Evolutionary conservation across 2,113 vertebrate genomes (phyloP).

Genomic region (Calypte anna): DNA sequence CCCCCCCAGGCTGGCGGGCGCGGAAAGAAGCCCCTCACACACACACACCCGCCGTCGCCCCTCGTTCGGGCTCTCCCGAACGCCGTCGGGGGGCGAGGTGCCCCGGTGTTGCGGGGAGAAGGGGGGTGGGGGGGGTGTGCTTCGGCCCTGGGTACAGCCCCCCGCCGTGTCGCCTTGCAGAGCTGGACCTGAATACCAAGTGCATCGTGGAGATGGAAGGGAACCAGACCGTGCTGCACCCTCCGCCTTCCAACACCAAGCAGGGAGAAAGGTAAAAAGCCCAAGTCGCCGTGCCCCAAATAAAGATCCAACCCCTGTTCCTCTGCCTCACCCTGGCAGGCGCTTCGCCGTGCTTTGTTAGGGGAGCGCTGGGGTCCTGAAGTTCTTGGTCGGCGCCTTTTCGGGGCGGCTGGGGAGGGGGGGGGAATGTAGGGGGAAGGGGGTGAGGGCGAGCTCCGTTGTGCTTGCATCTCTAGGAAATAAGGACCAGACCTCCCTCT

Average conservation of each 20-base stretch:
- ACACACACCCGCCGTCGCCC: neutral
- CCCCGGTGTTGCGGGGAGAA: neutral
- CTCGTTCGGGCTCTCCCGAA: too few species aligned
- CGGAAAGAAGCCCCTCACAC: neutral
- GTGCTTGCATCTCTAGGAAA: neutral
- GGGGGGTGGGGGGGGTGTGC: neutral
- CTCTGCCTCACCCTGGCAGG: neutral
- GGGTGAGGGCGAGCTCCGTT: neutral
- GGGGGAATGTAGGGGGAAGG: too few species aligned
- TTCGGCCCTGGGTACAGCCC: neutral
- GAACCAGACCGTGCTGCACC: constrained; percentile 94
- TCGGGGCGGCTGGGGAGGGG: neutral
- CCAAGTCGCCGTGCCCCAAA: neutral
- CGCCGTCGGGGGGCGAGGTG: neutral
- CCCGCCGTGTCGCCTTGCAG: constrained; percentile 79
- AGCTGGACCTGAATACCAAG: constrained; percentile 96
- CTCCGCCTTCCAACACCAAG: constrained; percentile 89
- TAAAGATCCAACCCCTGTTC: neutral
- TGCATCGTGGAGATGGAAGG: constrained; percentile 99
- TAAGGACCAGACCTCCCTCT: neutral
- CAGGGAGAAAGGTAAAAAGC: constrained; percentile 83
- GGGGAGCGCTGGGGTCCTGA: neutral
- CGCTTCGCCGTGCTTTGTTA: neutral
- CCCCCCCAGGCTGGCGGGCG: neutral
- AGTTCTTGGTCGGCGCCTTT: neutral